Evolutionary conservation across 2,113 vertebrate species (phyloP).

Genomic region (Dolichotis patagonum): DNA sequence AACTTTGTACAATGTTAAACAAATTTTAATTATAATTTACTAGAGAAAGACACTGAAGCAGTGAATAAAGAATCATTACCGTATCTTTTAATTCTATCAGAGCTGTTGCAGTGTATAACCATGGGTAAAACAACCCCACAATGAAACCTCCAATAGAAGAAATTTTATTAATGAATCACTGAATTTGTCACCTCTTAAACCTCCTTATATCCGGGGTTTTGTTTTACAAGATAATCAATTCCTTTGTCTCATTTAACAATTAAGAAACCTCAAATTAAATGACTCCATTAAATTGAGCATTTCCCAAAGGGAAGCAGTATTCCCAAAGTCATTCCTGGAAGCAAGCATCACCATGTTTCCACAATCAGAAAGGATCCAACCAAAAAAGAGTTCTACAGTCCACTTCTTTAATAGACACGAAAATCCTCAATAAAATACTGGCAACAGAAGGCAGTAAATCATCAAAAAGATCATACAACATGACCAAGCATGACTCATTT

Average conservation of each 20-base stretch:
- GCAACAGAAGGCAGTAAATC: neutral
- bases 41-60: constrained; percentile 10
- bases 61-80: neutral
- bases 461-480: neutral
- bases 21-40: constrained; percentile 38
- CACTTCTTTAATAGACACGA: neutral
- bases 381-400: neutral
- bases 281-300: constrained; percentile 24
- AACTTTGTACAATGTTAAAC: neutral
- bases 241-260: neutral
- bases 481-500: neutral
- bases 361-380: neutral
- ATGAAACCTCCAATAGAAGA: neutral
- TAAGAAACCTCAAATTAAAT: neutral
- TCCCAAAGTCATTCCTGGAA: neutral
- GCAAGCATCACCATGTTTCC: neutral
- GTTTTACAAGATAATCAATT: constrained; percentile 1
- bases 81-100: neutral
- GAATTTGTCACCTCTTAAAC: neutral
- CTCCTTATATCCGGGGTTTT: neutral
- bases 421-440: neutral
- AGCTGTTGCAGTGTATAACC: neutral
- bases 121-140: neutral
- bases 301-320: neutral
- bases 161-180: neutral